Conservation (phyloP, 2,888 invertebrate genomes). For the Asteroscopus sphinx region DNA sequence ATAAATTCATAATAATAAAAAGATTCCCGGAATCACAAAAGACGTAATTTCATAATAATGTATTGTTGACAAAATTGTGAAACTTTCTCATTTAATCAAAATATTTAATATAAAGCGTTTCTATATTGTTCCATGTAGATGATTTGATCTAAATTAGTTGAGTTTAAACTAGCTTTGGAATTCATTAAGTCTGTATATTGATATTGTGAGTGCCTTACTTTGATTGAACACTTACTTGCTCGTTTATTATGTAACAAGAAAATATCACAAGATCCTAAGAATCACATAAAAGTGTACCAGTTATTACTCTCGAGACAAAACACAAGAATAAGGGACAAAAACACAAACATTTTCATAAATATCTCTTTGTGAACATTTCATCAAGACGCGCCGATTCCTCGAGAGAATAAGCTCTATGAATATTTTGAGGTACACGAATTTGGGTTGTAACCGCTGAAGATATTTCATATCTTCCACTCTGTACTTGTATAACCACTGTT, state of each 20-base stretch:
- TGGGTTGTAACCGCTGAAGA: constrained; percentile 68
- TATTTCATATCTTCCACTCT: constrained; percentile 61
- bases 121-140: background rate
- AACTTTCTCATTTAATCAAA: background rate
- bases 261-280: constrained; percentile 32
- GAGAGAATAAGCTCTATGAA: constrained; percentile 79
- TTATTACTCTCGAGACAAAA: constrained; percentile 39
- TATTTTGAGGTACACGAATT: constrained; percentile 79
- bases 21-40: too few relatives aligned
- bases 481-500: constrained; percentile 52
- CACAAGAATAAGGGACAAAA: constrained; percentile 61
- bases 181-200: constrained; percentile 6
- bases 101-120: background rate
- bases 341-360: constrained; percentile 72
- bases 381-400: constrained; percentile 72
- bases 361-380: constrained; percentile 75
- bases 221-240: background rate
- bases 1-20: too few relatives aligned
- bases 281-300: constrained; percentile 42
- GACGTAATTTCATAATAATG: too few relatives aligned
- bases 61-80: background rate
- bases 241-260: constrained; percentile 2
- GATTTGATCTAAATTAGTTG: constrained; percentile 5
- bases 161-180: constrained; percentile 1
- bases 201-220: too few relatives aligned